A percentile compares a stretch with the other conserved stretches of the same genome.
phyloP scores from a whole-genome alignment of 2,113 vertebrate genomes.

The Xenus cinereus region DNA sequence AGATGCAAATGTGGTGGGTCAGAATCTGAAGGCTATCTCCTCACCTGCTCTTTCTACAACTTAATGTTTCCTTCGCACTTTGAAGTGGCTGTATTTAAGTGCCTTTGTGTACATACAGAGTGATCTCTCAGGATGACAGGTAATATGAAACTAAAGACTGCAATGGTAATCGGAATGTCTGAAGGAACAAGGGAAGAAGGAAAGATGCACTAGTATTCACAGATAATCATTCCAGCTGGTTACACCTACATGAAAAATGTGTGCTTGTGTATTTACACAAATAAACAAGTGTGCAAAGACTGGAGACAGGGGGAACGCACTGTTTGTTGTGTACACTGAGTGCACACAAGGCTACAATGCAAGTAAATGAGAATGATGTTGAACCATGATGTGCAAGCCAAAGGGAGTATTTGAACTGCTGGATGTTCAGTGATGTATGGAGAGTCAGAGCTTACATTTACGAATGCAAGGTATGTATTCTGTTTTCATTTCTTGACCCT shows the following conservation, averaged over 20 bases:
- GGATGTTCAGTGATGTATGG: neutral
- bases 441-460: neutral
- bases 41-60: neutral
- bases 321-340: neutral
- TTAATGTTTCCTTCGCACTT: neutral
- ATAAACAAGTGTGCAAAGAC: neutral
- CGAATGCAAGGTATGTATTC: neutral
- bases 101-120: neutral
- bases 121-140: neutral
- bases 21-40: neutral
- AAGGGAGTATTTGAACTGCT: neutral
- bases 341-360: neutral
- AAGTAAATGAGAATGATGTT: neutral
- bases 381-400: neutral
- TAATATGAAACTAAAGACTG: neutral
- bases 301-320: neutral
- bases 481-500: neutral
- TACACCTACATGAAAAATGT: neutral
- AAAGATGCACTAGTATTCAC: neutral
- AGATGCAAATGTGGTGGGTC: neutral
- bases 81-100: neutral
- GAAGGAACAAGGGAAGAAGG: neutral
- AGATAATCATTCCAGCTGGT: neutral
- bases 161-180: neutral
- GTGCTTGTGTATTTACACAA: neutral